Evolutionary conservation across 1,140 invertebrate species (phyloP).

Genomic region (Drosophila santomea): DNA sequence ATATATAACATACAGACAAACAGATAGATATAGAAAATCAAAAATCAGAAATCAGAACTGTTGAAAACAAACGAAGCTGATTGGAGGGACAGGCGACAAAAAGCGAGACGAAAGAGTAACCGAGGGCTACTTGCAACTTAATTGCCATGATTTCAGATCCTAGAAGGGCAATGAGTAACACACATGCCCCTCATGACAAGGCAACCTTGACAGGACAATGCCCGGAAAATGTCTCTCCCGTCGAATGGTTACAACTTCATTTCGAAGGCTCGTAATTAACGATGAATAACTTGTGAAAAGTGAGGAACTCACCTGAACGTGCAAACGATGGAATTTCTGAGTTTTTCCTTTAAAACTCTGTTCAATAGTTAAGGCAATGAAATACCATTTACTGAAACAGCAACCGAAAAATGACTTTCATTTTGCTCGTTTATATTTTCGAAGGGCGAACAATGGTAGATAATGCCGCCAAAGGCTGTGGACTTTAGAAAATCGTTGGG

Average conservation of each 20-base stretch:
- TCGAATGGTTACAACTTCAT: conserved; percentile 33
- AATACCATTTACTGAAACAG: conserved; percentile 56
- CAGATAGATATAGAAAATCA: conserved; percentile 9
- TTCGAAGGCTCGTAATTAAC: conserved; percentile 28
- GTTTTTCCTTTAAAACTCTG: conserved; percentile 1
- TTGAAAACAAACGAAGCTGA: conserved; percentile 34
- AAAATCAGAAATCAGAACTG: conserved; percentile 15
- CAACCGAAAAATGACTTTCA: conserved; percentile 79
- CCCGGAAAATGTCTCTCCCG: conserved; percentile 30
- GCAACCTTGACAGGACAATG: conserved; percentile 41
- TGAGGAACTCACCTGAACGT: conserved; percentile 29
- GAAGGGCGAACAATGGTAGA: conserved; percentile 47
- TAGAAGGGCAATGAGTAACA: conserved; percentile 10
- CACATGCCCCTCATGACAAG: conserved; percentile 40
- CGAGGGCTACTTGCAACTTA: conserved; percentile 39
- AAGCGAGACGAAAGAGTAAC: conserved; percentile 24
- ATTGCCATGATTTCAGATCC: conserved; percentile 37
- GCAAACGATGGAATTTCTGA: conserved; percentile 32
- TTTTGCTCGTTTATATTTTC: conserved; percentile 52
- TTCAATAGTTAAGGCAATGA: conserved; percentile 9
- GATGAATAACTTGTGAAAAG: conserved; percentile 21
- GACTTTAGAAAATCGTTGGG: conserved; percentile 42
- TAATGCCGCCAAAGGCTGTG: conserved; percentile 64
- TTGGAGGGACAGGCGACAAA: conserved; percentile 33
- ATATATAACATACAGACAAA: neutral